Evolutionary conservation across 1,140 invertebrate genomes (phyloP), one percentile per base, ranked within the genome.

Genomic region (Drosophila biarmipes): DNA sequence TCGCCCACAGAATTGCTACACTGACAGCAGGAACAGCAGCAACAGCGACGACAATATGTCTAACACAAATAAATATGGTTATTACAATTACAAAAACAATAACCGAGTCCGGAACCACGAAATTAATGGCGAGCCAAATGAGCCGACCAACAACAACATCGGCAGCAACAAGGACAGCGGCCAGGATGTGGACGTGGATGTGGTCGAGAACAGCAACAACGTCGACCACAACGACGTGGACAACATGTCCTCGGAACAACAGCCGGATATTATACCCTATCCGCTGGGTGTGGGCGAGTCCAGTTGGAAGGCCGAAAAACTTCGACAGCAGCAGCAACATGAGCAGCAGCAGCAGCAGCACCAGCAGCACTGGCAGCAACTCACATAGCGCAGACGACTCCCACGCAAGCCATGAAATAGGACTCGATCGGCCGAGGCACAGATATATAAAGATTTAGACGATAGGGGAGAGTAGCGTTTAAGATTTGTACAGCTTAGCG

Each of bases 181-280:
- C 21, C 51, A 34, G 37, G 45, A 57, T 24, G 24, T 24, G 24
- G 24, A 24, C 5, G 24, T 24, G 29, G 29, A 10, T 55, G 61
- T 34, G 45, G 61, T 21, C 21, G 53, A 71, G 15, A 57, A 53
- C 37, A 34, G 37, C 19, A 59, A 66, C 53, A 68, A 72, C 43
- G 49, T 69, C 7, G 67, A 74, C 42, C 45, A 49, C 61, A 78
- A 71, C 12, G 82, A 76, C 24, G 71, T 79, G 19, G 73, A 64
- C 61, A 78, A 51, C 48, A 78, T 76, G 37, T 87, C 82, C 15
- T 62, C 81, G 53, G 90, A 91, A 73, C 77, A 78, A 53, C 90
- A 91, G 51, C 90, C 90, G 29, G 90, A 91, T 59, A 91, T 91
- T 8, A 91, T 91, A 80, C 90, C 90, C 49, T 91, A 91, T 84